phyloP scores from a whole-genome alignment of 1,140 invertebrate genomes.

The Anastrepha ludens region DNA sequence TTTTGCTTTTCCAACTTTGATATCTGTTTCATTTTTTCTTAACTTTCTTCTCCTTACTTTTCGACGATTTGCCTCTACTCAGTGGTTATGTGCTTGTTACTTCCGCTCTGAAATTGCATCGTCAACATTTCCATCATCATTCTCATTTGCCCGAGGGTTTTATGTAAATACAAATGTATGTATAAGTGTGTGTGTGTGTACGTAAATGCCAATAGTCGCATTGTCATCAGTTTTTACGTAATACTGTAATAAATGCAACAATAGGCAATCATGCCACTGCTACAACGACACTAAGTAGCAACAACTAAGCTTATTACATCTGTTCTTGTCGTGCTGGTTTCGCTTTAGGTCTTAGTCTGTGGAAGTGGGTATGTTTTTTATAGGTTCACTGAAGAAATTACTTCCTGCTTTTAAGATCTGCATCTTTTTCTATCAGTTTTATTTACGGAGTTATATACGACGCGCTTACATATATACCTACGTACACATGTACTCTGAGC shows the following conservation, averaged over 20 bases:
- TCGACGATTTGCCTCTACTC: not conserved
- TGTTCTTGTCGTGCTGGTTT: not conserved
- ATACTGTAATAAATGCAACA: constrained; percentile 10
- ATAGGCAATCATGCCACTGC: no score
- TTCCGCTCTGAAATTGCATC: constrained; percentile 24
- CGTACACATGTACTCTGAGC: no score
- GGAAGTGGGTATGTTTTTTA: not conserved
- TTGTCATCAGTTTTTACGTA: constrained; percentile 45
- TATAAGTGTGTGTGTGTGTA: not conserved
- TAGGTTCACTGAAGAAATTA: constrained; percentile 13
- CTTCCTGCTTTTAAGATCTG: not conserved
- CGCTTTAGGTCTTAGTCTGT: not conserved
- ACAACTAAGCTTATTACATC: constrained; percentile 45
- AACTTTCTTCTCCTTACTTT: not conserved
- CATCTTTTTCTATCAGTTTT: no score
- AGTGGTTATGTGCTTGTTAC: not conserved
- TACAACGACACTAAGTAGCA: not conserved
- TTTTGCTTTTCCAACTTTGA: not conserved
- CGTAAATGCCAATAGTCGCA: constrained; percentile 8
- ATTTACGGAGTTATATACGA: no score
- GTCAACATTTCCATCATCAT: constrained; percentile 49
- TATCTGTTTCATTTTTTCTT: not conserved
- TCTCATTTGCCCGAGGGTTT: not conserved
- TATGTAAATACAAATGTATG: not conserved
- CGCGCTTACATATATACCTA: no score